Evolutionary conservation across 1,140 invertebrate species (phyloP), one percentile per base, ranked within the genome.

Genomic region (Augochlora pura): DNA sequence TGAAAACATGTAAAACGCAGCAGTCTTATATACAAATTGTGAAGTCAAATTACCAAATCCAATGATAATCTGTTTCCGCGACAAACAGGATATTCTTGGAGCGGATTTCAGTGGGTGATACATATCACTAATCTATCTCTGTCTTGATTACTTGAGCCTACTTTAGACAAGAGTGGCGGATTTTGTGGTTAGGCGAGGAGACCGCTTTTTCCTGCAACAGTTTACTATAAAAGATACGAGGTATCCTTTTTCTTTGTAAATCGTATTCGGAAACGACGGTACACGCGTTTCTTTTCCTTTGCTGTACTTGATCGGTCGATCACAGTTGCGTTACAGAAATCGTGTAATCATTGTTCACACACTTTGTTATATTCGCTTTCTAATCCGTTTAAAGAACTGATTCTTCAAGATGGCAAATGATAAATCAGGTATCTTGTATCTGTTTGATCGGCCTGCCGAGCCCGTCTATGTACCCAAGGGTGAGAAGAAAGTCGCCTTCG

Each of bases 361-460:
- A 57, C 8, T 6, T n/a, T 9, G 21, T 57, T 57, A 57, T 0
- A 0, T 57, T 57, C 8, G 5, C 1, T 21, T 57, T 7, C 9
- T n/a, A 2, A 21, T 57, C 9, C n/a, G 0, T 2, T 0, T 9
- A 38, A n/a, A 42, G n/a, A 60, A 59, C 38, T 1, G 27, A 23
- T 32, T 16, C 2, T 21, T 54, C 12, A 79, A 83, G 23, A 90
- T 89, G 87, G 32, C 80, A 16, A n/a, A 46, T 1, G 75, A 89
- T 64, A 89, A 90, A 39, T 79, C 65, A n/a, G 81, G 82, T 70
- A 86, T 95, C 63, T 90, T 94, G 65, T 93, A 95, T 77, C 94
- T 97, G 52, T 97, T 96, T 91, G 96, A 97, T 89, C 95, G 96
- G 14, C 96, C 96, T 8, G 93, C 94, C 32, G 96, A 97, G 90